Evolutionary conservation across 2,113 vertebrate species (phyloP).

Genomic region (Elaphurus davidianus): DNA sequence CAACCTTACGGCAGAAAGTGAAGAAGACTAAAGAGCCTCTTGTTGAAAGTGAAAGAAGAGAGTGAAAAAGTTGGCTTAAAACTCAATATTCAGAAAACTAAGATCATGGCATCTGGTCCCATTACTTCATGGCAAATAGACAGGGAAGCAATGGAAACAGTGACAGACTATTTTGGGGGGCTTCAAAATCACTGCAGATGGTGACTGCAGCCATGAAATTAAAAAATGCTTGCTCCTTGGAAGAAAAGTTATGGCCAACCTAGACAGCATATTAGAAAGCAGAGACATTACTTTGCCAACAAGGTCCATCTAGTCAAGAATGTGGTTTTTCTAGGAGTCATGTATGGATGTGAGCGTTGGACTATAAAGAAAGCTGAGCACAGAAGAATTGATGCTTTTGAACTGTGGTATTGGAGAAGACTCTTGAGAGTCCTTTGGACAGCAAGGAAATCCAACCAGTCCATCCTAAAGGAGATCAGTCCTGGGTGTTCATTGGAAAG

Average conservation of each 20-base stretch:
- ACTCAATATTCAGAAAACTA: neutral
- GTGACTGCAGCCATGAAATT: neutral
- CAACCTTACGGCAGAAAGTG: neutral
- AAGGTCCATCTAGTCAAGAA: neutral
- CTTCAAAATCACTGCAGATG: neutral
- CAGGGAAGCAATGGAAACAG: neutral
- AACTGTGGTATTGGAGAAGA: neutral
- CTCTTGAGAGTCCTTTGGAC: neutral
- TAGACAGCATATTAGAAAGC: neutral
- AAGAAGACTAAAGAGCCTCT: neutral
- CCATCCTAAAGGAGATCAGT: neutral
- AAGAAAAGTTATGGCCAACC: neutral
- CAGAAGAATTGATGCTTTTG: neutral
- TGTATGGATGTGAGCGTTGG: neutral
- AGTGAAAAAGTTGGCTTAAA: neutral
- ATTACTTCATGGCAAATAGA: neutral
- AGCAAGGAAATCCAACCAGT: neutral
- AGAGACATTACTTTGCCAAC: neutral
- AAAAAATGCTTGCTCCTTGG: neutral
- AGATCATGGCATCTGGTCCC: neutral
- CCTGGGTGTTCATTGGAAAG: neutral
- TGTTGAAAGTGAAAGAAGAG: neutral
- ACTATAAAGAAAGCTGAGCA: neutral
- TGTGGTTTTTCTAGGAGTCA: neutral
- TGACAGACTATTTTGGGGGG: neutral